A percentile compares a stretch with the other conserved stretches of the same genome.
These are phyloP conservation scores for Psittacula derbiana DNA, from an alignment of 2,797 vertebrate species.

Conservation along the genomic window DNA sequence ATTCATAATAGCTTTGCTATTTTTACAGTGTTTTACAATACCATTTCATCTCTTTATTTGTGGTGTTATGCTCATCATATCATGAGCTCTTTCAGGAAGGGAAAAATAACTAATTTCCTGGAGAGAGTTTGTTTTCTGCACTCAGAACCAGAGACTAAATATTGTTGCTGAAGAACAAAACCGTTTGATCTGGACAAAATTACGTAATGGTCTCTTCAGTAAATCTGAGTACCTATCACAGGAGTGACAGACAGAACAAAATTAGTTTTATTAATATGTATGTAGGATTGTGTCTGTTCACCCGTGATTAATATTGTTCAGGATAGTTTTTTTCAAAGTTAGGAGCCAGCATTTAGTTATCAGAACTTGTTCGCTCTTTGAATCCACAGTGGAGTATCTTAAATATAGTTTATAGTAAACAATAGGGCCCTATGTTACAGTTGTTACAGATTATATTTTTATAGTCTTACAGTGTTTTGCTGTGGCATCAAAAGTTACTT, in stretches of 20 bases:
- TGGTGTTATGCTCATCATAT: not conserved
- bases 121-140: not conserved
- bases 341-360: not conserved
- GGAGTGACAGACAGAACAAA: not conserved
- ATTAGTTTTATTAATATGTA: not conserved
- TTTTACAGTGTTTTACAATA: not conserved
- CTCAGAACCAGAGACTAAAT: not conserved
- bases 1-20: not conserved
- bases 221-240: not conserved
- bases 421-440: not conserved
- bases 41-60: conserved; percentile 13
- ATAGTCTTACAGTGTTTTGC: not conserved
- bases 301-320: not conserved
- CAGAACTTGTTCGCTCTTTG: not conserved
- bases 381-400: not conserved
- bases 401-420: not conserved
- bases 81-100: not conserved
- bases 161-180: conserved; percentile 6
- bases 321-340: not conserved
- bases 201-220: not conserved
- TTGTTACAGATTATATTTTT: not conserved
- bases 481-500: not conserved
- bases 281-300: not conserved
- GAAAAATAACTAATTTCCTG: conserved; percentile 37
- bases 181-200: not conserved